Evolutionary conservation across 2,888 invertebrate genomes (phyloP), one percentile per base, ranked within the genome.

Genomic region (Philaethria dido): DNA sequence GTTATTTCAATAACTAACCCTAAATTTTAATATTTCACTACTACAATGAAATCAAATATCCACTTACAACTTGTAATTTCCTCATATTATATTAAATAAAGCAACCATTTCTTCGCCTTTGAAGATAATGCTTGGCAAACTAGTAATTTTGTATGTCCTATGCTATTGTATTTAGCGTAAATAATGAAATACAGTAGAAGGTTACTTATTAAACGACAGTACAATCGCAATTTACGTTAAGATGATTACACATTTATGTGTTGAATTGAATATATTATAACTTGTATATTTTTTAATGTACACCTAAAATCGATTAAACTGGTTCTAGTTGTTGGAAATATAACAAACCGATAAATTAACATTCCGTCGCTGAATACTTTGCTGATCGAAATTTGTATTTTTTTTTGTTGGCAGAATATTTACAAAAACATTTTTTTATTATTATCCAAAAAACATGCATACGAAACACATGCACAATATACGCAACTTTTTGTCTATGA

Each of bases 171-270:
- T 57, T 71, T 69, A 65, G 48, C 67, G 25, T 71, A 55, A 69
- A 71, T 71, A 69, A 71, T 69, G 9, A 45, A 71, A 9, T 47
- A 45, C 11, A 44, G 16, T 44, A 18, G 64, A 62, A 54, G 59
- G 59, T 36, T 62, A 47, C 22, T 60, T 64, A 61, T 20, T 47
- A 60, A 63, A 60, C 47, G 59, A 52, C 61, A 59, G 39, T 16
- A 25, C 50, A 54, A 60, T 60, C 18, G 48, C 36, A 62, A 59
- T 64, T 63, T 64, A 68, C 48, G 9, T 69, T 62, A 68, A 69
- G 69, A 20, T 33, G 61, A 29, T 16, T 69, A 54, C 60, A 55
- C 52, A 57, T 13, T 57, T 20, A 13, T 39, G 14, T 29, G 39
- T 22, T n/a, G n/a, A n/a, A n/a, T n/a, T n/a, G n/a, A 25, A 29